Evolutionary conservation across 2,888 invertebrate genomes (phyloP).

Genomic region (Vanessa cardui): DNA sequence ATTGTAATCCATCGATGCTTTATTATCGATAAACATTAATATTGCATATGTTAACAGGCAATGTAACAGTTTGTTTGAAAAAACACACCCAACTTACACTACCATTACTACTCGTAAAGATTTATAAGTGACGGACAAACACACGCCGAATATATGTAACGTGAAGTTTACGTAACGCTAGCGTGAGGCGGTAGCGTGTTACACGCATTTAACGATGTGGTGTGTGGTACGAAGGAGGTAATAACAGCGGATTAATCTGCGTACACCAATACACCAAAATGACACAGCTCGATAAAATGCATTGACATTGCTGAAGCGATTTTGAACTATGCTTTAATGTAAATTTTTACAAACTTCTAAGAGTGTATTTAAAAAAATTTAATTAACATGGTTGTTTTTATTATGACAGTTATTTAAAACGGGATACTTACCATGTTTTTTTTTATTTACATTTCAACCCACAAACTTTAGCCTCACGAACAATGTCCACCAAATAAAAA

Average conservation of each 20-base stretch:
- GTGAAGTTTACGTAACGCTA: constrained; percentile 42
- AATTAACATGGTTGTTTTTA: too few species aligned
- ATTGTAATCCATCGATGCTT: too few species aligned
- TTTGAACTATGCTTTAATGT: background rate
- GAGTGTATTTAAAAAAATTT: too few species aligned
- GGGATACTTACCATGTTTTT: too few species aligned
- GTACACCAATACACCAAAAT: too few species aligned
- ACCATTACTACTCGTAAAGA: constrained; percentile 16
- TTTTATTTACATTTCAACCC: too few species aligned
- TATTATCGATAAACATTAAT: background rate
- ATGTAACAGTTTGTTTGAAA: constrained; percentile 12
- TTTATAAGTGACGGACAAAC: constrained; percentile 31
- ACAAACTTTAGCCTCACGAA: too few species aligned
- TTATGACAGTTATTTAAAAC: too few species aligned
- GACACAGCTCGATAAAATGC: too few species aligned
- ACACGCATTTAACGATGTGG: constrained; percentile 29
- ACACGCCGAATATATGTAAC: constrained; percentile 33
- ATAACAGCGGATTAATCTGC: background rate
- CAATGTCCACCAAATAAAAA: too few species aligned
- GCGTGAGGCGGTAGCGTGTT: constrained; percentile 39
- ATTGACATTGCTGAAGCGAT: background rate
- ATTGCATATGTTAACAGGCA: background rate
- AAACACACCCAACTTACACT: constrained; percentile 14
- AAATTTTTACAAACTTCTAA: too few species aligned
- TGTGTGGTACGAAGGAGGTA: constrained; percentile 9